Percentiles rank a stretch among this genome's conserved stretches.
phyloP scores from a whole-genome alignment of 2,113 vertebrate species.

The Panurus biarmicus region DNA sequence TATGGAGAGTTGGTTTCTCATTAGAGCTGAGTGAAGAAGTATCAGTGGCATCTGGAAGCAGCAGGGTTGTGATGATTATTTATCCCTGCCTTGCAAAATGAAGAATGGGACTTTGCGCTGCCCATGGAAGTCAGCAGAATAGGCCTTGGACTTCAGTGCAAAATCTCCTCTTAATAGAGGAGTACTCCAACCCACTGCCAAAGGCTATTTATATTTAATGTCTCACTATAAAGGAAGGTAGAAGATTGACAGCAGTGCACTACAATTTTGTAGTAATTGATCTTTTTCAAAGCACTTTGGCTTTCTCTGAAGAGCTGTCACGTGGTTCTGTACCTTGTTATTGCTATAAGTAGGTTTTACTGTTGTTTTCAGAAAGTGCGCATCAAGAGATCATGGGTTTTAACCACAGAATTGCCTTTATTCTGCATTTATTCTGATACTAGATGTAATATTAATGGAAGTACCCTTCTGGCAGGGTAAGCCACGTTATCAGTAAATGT shows the following conservation, averaged over 20 bases:
- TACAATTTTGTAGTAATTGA: not conserved
- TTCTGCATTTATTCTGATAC: not conserved
- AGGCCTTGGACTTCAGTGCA: not conserved
- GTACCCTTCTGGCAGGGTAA: not conserved
- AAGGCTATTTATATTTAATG: conserved; percentile 8
- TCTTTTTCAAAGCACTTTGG: conserved; percentile 12
- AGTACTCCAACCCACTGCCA: not conserved
- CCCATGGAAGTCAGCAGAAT: not conserved
- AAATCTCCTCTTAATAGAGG: not conserved
- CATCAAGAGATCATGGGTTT: not conserved
- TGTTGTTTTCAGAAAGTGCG: not conserved
- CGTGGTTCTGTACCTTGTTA: not conserved
- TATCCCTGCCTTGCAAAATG: not conserved
- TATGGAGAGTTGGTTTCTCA: not conserved
- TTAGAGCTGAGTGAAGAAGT: not conserved
- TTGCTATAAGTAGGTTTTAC: not conserved
- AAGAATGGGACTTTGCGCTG: not conserved
- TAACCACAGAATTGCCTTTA: not conserved
- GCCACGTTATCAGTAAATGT: not conserved
- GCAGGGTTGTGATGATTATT: not conserved
- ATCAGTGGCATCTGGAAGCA: not conserved
- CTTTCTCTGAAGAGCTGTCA: not conserved
- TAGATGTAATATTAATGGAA: not conserved
- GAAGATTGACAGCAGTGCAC: conserved; percentile 7
- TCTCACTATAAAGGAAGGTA: not conserved